These are phyloP conservation scores for Leptopilina myrica DNA, from an alignment of 2,888 invertebrate species.

Conservation along the genomic window DNA sequence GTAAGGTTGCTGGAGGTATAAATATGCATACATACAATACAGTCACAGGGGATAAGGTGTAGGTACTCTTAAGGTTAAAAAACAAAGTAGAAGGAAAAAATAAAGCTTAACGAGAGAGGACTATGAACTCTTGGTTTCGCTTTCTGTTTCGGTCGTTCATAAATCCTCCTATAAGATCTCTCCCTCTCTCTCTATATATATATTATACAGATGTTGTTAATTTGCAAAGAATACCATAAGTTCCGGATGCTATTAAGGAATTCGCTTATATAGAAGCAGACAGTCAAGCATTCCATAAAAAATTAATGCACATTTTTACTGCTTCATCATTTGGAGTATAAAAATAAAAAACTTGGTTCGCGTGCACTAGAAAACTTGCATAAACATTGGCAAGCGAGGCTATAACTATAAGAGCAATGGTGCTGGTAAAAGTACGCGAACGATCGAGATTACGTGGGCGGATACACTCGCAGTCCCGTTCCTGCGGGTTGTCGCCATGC, in stretches of 20 bases:
- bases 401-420: conserved; percentile 39
- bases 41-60: conserved; percentile 51
- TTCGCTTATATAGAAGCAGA: neutral
- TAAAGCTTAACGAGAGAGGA: conserved; percentile 60
- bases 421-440: conserved; percentile 68
- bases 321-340: neutral
- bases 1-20: conserved; percentile 45
- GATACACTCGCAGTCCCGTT: conserved; percentile 57
- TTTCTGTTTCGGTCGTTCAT: conserved; percentile 71
- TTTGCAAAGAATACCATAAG: too few species aligned
- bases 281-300: neutral
- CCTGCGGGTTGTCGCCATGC: conserved; percentile 60
- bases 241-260: too few species aligned
- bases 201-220: too few species aligned
- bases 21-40: conserved; percentile 10
- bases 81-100: conserved; percentile 58
- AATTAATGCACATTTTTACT: neutral
- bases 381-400: conserved; percentile 31
- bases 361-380: conserved; percentile 24
- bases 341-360: conserved; percentile 23
- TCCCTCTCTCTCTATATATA: conserved; percentile 43
- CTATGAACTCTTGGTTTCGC: conserved; percentile 61
- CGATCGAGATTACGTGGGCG: conserved; percentile 74
- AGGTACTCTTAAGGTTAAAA: conserved; percentile 65
- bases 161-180: conserved; percentile 64